phyloP scores from a whole-genome alignment of 2,797 vertebrate species.

The Gambelia wislizenii region DNA sequence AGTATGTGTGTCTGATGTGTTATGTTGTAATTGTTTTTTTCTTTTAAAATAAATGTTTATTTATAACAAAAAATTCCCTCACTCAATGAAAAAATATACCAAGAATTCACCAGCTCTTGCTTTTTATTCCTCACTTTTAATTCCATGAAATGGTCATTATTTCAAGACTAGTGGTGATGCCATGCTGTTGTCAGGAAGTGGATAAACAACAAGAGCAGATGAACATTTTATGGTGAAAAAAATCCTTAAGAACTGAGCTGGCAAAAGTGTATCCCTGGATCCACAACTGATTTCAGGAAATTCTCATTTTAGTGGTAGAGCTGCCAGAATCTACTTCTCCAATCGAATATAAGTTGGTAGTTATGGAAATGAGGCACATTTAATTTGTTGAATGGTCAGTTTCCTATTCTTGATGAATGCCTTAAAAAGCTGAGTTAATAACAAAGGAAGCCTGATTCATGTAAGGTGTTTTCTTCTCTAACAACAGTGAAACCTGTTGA shows the following conservation, averaged over 20 bases:
- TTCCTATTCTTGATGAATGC: not conserved
- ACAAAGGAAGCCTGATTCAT: not conserved
- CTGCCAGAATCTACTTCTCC: not conserved
- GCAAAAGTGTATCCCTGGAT: not conserved
- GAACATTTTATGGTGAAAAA: slow-evolving; percentile 57
- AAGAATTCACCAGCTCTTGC: slow-evolving; percentile 66
- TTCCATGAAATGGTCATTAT: not conserved
- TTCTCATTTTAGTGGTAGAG: not conserved
- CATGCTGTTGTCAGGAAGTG: not conserved
- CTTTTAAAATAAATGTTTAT: slow-evolving; percentile 54
- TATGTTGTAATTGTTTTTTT: slow-evolving; percentile 71
- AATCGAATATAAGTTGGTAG: not conserved
- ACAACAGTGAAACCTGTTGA: no score
- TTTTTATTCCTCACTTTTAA: slow-evolving; percentile 46
- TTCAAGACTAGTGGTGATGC: slow-evolving; percentile 39
- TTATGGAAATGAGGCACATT: not conserved
- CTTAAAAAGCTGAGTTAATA: not conserved
- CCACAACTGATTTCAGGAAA: slow-evolving; percentile 22
- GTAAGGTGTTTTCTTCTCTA: not conserved
- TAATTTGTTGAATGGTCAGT: not conserved
- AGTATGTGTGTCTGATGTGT: slow-evolving; percentile 72
- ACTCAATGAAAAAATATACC: slow-evolving; percentile 33
- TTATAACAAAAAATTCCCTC: slow-evolving; percentile 31
- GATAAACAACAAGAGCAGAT: slow-evolving; percentile 54
- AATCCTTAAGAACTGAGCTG: slow-evolving; percentile 42